Evolutionary conservation across 1,140 invertebrate genomes (phyloP).

Genomic region (Bicyclus anynana): DNA sequence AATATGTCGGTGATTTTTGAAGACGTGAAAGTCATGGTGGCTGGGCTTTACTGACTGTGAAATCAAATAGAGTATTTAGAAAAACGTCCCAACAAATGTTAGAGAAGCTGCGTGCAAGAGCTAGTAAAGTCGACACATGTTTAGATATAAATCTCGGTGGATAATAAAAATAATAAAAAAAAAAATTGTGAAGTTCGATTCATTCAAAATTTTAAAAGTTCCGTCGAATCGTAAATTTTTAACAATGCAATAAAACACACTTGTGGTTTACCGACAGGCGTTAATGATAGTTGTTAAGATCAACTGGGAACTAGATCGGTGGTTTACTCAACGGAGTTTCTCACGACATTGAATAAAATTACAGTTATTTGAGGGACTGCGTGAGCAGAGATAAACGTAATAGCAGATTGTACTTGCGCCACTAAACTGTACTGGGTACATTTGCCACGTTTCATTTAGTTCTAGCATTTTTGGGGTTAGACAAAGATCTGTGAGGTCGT

Average conservation of each 20-base stretch:
- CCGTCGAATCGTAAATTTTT: neutral
- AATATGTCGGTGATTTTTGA: too few species aligned
- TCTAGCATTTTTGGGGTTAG: neutral
- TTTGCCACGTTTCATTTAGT: neutral
- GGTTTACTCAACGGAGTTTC: conserved; percentile 59
- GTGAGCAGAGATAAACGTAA: conserved; percentile 21
- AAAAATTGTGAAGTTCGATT: too few species aligned
- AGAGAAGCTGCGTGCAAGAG: too few species aligned
- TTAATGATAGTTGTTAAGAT: conserved; percentile 60
- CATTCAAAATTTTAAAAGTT: too few species aligned
- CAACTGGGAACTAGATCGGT: conserved; percentile 65
- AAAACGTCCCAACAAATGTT: too few species aligned
- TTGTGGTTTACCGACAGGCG: conserved; percentile 48
- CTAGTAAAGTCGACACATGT: too few species aligned
- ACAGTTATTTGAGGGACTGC: conserved; percentile 49
- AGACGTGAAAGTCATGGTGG: too few species aligned
- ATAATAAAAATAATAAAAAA: too few species aligned
- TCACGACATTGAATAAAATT: conserved; percentile 72
- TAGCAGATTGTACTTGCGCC: neutral
- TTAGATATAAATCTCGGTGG: too few species aligned
- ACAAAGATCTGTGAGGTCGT: neutral
- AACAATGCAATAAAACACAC: conserved; percentile 15
- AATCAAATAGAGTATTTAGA: too few species aligned
- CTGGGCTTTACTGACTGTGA: too few species aligned
- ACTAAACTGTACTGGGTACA: neutral